Percentiles rank a stretch among this genome's conserved stretches.
These are phyloP conservation scores for Puntigrus tetrazona DNA, from an alignment of 2,113 vertebrate genomes.

Conservation along the genomic window DNA sequence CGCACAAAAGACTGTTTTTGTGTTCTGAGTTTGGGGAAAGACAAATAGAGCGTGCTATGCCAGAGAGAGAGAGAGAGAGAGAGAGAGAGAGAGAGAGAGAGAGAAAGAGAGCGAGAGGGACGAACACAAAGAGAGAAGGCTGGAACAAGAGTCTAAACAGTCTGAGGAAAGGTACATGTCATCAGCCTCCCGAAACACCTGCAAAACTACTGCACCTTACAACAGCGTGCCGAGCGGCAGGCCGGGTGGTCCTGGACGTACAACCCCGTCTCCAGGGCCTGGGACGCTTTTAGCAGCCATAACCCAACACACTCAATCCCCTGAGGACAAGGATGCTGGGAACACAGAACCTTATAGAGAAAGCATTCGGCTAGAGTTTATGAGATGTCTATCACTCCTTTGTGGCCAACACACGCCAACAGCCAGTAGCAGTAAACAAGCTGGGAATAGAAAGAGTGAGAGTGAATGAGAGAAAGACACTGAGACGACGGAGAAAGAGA, in stretches of 20 bases:
- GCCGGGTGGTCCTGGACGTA: conserved; percentile 68
- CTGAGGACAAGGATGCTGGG: conserved; percentile 50
- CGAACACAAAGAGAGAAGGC: not conserved
- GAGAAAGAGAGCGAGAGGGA: not conserved
- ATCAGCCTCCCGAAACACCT: conserved; percentile 41
- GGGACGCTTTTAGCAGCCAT: conserved; percentile 72
- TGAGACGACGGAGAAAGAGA: not conserved
- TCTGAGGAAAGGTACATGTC: conserved; percentile 38
- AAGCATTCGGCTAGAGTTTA: conserved; percentile 35
- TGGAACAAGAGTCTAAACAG: conserved; percentile 3
- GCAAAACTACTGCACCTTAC: conserved; percentile 60
- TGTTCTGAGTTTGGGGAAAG: conserved; percentile 57
- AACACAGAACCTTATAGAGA: conserved; percentile 33
- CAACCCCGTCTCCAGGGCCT: not conserved
- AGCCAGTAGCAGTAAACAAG: conserved; percentile 30
- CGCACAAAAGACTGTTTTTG: conserved; percentile 59
- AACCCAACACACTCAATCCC: conserved; percentile 50
- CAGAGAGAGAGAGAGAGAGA: conserved; percentile 16
- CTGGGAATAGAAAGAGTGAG: not conserved
- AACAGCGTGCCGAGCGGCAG: conserved; percentile 2
- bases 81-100: not conserved
- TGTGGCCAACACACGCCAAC: conserved; percentile 17
- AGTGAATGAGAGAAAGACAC: conserved; percentile 29
- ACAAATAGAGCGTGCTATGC: conserved; percentile 45
- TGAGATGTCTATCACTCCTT: conserved; percentile 42